Evolutionary conservation across 2,113 vertebrate species (phyloP).

Genomic region (Typhlomys cinereus): DNA sequence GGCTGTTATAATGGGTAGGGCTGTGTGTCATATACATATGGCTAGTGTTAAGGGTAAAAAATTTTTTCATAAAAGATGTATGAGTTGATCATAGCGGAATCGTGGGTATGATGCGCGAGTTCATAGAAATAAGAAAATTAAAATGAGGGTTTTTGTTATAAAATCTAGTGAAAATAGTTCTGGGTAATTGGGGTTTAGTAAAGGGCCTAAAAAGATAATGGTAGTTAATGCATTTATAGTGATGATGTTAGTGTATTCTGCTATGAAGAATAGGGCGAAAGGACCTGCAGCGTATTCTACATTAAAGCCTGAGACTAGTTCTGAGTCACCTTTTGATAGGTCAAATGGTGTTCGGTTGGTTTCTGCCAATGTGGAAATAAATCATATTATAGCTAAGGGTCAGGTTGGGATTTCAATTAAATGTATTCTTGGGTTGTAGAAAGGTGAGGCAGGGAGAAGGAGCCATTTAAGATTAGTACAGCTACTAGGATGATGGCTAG

Average conservation of each 20-base stretch:
- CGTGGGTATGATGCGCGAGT: background rate
- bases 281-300: background rate
- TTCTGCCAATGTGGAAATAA: background rate
- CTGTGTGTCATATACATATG: no score
- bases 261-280: background rate
- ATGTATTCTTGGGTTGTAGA: background rate
- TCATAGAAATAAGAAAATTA: no score
- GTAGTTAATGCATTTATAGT: background rate
- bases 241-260: background rate
- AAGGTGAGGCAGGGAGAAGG: background rate
- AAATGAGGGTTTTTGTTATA: no score
- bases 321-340: background rate
- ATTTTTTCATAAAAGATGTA: background rate
- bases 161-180: no score
- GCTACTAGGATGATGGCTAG: fast-evolving
- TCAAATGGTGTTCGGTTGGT: background rate
- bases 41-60: no score
- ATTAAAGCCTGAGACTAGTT: background rate
- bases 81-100: background rate
- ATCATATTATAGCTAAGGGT: background rate
- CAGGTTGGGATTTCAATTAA: background rate
- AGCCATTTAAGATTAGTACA: fast-evolving
- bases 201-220: background rate
- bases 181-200: no score
- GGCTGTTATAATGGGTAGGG: no score